Conservation (phyloP, 1,140 invertebrate genomes). For the Gonioctena quinquepunctata region DNA sequence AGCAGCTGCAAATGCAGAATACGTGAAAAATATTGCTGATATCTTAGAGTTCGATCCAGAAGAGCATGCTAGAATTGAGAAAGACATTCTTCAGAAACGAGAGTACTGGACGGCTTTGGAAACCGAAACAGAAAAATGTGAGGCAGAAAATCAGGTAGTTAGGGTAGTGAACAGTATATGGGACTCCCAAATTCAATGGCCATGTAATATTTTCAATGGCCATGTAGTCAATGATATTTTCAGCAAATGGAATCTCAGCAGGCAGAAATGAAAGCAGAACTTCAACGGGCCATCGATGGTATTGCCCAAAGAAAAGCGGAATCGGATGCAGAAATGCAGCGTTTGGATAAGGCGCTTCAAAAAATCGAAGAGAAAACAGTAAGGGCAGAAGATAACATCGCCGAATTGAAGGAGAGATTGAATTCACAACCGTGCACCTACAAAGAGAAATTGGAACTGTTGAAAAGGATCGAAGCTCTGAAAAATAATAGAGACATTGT, state of each 20-base stretch:
- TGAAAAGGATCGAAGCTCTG: slow-evolving; percentile 13
- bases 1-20: neutral
- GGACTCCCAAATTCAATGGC: no score
- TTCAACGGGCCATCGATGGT: neutral
- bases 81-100: neutral
- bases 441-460: slow-evolving; percentile 7
- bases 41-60: neutral
- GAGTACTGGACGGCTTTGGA: neutral
- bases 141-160: slow-evolving; percentile 1
- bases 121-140: neutral
- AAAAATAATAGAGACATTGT: slow-evolving; percentile 7
- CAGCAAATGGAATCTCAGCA: neutral
- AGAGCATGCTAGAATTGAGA: neutral
- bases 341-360: neutral
- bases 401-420: slow-evolving; percentile 1
- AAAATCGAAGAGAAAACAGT: neutral
- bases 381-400: neutral
- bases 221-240: no score
- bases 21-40: neutral
- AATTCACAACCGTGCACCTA: slow-evolving; percentile 18
- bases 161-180: no score
- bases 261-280: neutral
- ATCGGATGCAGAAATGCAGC: neutral
- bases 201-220: no score
- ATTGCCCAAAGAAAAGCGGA: neutral